Conservation (phyloP, 2,113 vertebrate species). For the Corythornis madagascariensis region DNA sequence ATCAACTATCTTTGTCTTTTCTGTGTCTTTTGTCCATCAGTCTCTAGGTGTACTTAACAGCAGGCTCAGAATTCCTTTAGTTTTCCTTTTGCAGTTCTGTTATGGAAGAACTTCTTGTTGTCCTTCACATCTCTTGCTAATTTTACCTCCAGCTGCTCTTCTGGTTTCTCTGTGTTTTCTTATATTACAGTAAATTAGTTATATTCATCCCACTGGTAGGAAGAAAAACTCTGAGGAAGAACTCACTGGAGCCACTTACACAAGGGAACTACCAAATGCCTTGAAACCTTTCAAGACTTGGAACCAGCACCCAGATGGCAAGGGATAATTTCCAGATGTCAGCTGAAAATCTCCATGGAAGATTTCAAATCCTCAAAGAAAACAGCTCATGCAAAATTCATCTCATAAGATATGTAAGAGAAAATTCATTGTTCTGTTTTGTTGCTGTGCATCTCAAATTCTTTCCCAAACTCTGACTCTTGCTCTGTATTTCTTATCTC, state of each 20-base stretch:
- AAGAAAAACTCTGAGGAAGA: background rate
- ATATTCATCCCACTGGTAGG: background rate
- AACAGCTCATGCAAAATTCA: background rate
- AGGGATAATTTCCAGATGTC: conserved; percentile 33
- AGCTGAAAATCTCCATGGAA: background rate
- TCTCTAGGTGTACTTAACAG: background rate
- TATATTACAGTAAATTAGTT: background rate
- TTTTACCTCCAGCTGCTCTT: conserved; percentile 1
- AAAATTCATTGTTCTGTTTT: conserved; percentile 4
- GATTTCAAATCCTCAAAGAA: conserved; percentile 13
- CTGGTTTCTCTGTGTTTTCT: background rate
- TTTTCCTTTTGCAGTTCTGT: background rate
- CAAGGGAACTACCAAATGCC: background rate
- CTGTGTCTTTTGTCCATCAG: background rate
- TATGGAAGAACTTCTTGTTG: background rate
- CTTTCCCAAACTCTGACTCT: background rate
- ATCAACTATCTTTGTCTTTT: background rate
- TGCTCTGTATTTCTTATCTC: conserved; percentile 1
- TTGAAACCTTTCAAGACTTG: conserved; percentile 16
- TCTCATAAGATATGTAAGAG: background rate
- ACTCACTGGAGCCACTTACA: background rate
- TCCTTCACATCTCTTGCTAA: background rate
- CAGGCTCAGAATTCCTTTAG: background rate
- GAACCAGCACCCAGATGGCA: conserved; percentile 1
- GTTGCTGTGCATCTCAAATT: background rate